phyloP scores from a whole-genome alignment of 2,888 invertebrate species.

The Tenodera sinensis region DNA sequence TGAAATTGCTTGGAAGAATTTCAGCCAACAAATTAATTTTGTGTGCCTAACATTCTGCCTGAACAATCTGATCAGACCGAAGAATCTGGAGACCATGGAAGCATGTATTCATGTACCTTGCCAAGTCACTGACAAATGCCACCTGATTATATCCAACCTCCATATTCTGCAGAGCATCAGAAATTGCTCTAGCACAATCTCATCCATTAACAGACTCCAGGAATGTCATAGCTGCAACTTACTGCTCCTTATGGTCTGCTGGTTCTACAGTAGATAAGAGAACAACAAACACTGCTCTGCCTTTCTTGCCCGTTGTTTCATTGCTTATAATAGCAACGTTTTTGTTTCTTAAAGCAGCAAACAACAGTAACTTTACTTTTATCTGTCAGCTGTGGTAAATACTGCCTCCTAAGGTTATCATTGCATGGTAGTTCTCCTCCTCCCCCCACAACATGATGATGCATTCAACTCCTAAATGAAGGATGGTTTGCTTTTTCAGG shows the following conservation, averaged over 20 bases:
- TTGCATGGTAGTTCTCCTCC: too few relatives aligned
- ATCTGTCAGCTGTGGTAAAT: too few relatives aligned
- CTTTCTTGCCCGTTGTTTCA: neutral
- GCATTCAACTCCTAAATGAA: too few relatives aligned
- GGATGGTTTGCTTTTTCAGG: too few relatives aligned
- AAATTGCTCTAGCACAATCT: neutral
- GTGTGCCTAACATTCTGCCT: too few relatives aligned
- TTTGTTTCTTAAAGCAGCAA: too few relatives aligned
- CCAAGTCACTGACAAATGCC: neutral
- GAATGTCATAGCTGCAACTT: neutral
- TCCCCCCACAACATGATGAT: too few relatives aligned
- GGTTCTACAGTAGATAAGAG: neutral
- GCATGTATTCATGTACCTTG: neutral
- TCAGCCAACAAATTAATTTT: too few relatives aligned
- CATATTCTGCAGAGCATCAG: neutral
- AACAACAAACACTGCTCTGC: neutral
- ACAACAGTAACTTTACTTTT: too few relatives aligned
- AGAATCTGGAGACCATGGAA: neutral
- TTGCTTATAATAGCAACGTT: too few relatives aligned
- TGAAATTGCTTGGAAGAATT: too few relatives aligned
- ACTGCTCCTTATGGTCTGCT: neutral
- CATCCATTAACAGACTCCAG: neutral
- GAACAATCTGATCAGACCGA: neutral
- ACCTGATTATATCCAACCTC: neutral
- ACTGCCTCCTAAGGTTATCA: too few relatives aligned